These are phyloP conservation scores for Aspidiotus rigidus DNA, from an alignment of 2,888 invertebrate species.

Conservation along the genomic window DNA sequence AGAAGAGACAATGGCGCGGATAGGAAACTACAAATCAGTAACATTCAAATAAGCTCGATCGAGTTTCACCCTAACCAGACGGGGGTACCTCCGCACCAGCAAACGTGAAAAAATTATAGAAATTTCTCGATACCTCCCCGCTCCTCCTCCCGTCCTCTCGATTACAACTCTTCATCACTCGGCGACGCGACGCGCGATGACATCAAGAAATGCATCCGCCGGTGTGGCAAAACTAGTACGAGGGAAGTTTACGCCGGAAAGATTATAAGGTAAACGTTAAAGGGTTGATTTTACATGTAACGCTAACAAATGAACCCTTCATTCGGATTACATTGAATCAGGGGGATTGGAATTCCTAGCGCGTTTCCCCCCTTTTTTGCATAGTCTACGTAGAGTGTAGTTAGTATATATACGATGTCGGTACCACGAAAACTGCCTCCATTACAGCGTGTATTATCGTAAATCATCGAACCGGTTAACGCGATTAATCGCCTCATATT, in stretches of 20 bases:
- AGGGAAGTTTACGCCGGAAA: neutral
- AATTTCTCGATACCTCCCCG: neutral
- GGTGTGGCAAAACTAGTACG: neutral
- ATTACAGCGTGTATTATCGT: slow-evolving; percentile 27
- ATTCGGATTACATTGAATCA: slow-evolving; percentile 16
- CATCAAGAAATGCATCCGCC: neutral
- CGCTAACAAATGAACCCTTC: slow-evolving; percentile 28
- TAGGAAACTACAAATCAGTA: too few species aligned
- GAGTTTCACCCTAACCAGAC: too few species aligned
- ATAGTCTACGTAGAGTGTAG: neutral
- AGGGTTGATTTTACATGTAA: slow-evolving; percentile 30
- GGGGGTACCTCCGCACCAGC: too few species aligned
- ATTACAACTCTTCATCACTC: neutral
- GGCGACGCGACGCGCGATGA: neutral
- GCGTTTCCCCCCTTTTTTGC: neutral
- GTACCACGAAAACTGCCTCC: slow-evolving; percentile 4
- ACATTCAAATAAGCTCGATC: too few species aligned
- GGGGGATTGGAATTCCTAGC: slow-evolving; percentile 8
- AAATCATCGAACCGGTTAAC: slow-evolving; percentile 34
- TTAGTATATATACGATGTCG: neutral
- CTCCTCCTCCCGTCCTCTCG: neutral
- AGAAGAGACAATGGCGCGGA: too few species aligned
- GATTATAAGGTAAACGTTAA: slow-evolving; percentile 31
- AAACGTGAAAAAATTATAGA: neutral
- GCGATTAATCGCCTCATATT: slow-evolving; percentile 32